Conservation (phyloP, 1,140 invertebrate species). For the Ceratitis capitata region DNA sequence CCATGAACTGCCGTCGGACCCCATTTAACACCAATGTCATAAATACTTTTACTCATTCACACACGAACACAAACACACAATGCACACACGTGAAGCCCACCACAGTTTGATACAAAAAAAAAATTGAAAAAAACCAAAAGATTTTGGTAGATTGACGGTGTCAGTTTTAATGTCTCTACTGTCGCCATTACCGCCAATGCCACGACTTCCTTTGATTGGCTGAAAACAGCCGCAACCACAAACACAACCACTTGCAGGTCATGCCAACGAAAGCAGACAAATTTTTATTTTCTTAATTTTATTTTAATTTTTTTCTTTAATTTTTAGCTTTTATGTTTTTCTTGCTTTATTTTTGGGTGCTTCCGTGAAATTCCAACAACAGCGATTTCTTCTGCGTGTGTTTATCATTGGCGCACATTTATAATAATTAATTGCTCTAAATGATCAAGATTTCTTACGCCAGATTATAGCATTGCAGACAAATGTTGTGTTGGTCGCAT, state of each 20-base stretch:
- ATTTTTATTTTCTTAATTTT: slow-evolving; percentile 13
- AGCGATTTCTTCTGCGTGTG: background rate
- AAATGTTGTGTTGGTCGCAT: background rate
- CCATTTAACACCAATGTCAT: slow-evolving; percentile 17
- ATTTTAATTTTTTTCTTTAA: background rate
- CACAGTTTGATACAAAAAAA: background rate
- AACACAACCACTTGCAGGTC: background rate
- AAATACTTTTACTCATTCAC: background rate
- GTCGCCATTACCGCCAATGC: background rate
- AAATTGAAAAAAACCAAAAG: background rate
- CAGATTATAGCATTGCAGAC: slow-evolving; percentile 3
- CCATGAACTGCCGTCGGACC: background rate
- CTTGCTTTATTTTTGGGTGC: background rate
- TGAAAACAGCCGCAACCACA: too few relatives aligned
- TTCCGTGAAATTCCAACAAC: background rate
- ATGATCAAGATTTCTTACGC: slow-evolving; percentile 25
- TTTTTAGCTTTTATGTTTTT: background rate
- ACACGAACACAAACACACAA: background rate
- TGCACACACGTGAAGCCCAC: background rate
- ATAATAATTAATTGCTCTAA: slow-evolving; percentile 23
- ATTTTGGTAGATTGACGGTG: slow-evolving; percentile 19
- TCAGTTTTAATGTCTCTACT: slow-evolving; percentile 25
- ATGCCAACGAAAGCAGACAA: background rate
- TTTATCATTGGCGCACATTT: slow-evolving; percentile 11
- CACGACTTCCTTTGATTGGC: background rate